These are phyloP conservation scores for Simalia tracyae DNA, from an alignment of 2,797 vertebrate genomes.

Conservation along the genomic window DNA sequence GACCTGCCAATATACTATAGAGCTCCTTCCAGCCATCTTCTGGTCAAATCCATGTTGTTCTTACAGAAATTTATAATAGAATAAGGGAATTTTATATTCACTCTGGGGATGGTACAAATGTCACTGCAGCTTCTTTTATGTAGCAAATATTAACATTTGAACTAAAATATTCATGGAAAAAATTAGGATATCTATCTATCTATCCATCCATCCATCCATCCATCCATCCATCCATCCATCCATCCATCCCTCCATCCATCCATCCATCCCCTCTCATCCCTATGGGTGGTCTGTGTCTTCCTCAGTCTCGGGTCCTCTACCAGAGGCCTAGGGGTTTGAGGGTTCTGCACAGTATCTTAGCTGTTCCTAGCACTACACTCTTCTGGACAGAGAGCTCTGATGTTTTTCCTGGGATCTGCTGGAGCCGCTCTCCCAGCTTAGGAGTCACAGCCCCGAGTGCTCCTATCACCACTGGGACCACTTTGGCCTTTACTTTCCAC, in stretches of 20 bases:
- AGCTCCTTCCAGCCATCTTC: conserved; percentile 3
- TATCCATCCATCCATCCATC: too few species aligned
- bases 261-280: background rate
- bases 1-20: background rate
- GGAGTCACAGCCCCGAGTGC: too few species aligned
- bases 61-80: background rate
- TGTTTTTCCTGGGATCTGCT: too few species aligned
- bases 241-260: too few species aligned
- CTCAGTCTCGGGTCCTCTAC: background rate
- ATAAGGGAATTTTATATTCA: conserved; percentile 1
- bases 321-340: background rate
- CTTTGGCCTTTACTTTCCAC: too few species aligned
- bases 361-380: background rate
- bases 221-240: background rate
- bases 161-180: background rate
- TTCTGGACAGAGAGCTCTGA: background rate
- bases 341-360: background rate
- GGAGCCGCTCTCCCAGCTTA: too few species aligned
- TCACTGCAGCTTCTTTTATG: background rate
- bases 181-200: too few species aligned
- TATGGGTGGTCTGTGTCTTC: background rate
- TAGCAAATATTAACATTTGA: background rate
- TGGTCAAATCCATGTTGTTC: conserved; percentile 10
- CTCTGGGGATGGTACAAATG: background rate
- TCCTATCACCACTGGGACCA: too few species aligned